Conservation (phyloP, 2,113 vertebrate genomes). For the Lethenteron camtschaticum region DNA sequence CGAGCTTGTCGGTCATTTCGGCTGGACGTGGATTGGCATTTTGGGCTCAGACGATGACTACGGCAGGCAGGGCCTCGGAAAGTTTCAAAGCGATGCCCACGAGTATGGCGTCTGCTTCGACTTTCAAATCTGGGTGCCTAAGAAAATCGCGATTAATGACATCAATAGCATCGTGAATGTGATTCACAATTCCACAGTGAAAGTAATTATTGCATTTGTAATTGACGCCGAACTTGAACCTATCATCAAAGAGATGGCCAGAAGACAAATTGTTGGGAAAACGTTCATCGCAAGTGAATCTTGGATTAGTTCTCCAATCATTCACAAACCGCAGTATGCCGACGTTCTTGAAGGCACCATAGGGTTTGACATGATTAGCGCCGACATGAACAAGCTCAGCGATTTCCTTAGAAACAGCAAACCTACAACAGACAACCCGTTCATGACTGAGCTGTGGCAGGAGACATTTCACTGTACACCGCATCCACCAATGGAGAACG, state of each 20-base stretch:
- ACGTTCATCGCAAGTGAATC: too few species aligned
- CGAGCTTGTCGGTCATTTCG: slow-evolving; percentile 71
- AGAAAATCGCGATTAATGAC: slow-evolving; percentile 53
- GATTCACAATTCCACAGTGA: slow-evolving; percentile 81
- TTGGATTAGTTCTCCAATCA: too few species aligned
- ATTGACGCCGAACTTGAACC: slow-evolving; percentile 78
- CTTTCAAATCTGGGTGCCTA: slow-evolving; percentile 75
- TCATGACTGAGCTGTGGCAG: too few species aligned
- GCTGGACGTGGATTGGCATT: slow-evolving; percentile 97
- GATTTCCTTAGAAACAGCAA: too few species aligned
- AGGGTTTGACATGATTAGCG: too few species aligned
- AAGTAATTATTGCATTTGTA: slow-evolving; percentile 83
- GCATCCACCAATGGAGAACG: too few species aligned
- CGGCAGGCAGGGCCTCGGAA: slow-evolving; percentile 78
- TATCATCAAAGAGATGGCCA: slow-evolving; percentile 68
- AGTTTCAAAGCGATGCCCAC: slow-evolving; percentile 80
- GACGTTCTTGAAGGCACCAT: too few species aligned
- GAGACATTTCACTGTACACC: too few species aligned
- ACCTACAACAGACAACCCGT: too few species aligned
- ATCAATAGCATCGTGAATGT: slow-evolving; percentile 57
- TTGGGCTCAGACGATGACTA: slow-evolving; percentile 89
- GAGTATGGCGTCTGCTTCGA: slow-evolving; percentile 91
- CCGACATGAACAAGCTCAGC: too few species aligned
- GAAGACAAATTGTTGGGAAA: too few species aligned
- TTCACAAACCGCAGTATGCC: too few species aligned